Evolutionary conservation across 1,140 invertebrate genomes (phyloP), one percentile per base, ranked within the genome.

Genomic region (Microplitis mediator): DNA sequence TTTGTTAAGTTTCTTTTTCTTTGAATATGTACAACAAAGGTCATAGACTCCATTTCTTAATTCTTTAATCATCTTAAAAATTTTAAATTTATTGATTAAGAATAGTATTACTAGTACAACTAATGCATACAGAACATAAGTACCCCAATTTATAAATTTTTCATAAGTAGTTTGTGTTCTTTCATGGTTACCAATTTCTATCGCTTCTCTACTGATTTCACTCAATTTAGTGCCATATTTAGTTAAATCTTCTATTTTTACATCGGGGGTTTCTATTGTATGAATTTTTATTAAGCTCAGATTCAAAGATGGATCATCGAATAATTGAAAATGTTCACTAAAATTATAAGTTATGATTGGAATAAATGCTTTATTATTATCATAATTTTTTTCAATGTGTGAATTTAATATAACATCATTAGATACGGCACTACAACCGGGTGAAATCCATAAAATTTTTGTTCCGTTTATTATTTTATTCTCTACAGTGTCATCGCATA

Each of bases 331-430:
- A 52, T 66, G 3, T 31, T 66, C 63, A 13, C 36, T 66, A 52
- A 66, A 66, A 36, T 50, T 50, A 23, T 51, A 50, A 2, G 1
- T 16, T 9, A 66, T 32, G 9, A 66, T 16, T 3, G 63, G 63
- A 32, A 51, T 35, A 51, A 66, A 50, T 3, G 63, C 36, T 50
- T 66, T 34, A 3, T 34, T 66, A 4, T 51, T 66, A 52, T 66
- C 39, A 0, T n/a, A 52, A 23, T 31, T 50, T 52, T 4, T 50
- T 50, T 50, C 36, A 16, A 50, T 52, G 14, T 66, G 32, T 16
- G 36, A 66, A 23, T 66, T 32, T 13, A 66, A 52, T 50, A 66
- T 66, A 6, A 65, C 62, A 58, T 72, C 45, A 31, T 72, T 65
- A 16, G 63, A 58, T 4, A 72, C 52, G 11, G 31, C 70, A 34